Conservation (phyloP, 2,888 invertebrate genomes). For the Spisula subtruncata region DNA sequence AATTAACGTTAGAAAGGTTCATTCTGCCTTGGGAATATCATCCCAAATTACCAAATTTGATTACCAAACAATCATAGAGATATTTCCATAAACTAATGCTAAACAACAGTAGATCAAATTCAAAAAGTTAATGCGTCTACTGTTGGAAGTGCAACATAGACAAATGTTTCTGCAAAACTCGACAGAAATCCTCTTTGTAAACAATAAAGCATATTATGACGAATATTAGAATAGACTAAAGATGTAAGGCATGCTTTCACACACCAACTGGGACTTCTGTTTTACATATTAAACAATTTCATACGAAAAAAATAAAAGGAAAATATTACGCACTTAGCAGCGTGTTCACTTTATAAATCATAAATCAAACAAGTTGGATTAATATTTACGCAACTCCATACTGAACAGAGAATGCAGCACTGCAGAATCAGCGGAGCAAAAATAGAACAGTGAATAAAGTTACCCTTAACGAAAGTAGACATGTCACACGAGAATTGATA, state of each 20-base stretch:
- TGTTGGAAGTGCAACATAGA: neutral
- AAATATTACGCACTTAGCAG: conserved; percentile 1
- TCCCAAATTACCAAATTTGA: too few relatives aligned
- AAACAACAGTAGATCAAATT: neutral
- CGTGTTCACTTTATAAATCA: neutral
- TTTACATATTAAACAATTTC: neutral
- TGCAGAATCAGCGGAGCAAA: neutral
- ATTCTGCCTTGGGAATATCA: too few relatives aligned
- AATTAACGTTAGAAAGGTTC: too few relatives aligned
- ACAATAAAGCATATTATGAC: neutral
- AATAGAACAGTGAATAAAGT: too few relatives aligned
- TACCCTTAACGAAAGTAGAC: too few relatives aligned
- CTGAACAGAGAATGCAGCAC: neutral
- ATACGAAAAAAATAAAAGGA: neutral
- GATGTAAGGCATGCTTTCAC: conserved; percentile 4
- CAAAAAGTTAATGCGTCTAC: neutral
- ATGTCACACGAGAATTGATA: too few relatives aligned
- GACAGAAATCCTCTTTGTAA: neutral
- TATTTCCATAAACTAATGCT: neutral
- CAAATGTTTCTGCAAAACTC: neutral
- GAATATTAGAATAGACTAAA: neutral
- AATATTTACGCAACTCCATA: neutral
- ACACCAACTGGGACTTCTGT: conserved; percentile 2
- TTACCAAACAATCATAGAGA: too few relatives aligned
- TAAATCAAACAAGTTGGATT: conserved; percentile 4